Evolutionary conservation across 2,888 invertebrate species (phyloP).

Genomic region (Patella depressa): DNA sequence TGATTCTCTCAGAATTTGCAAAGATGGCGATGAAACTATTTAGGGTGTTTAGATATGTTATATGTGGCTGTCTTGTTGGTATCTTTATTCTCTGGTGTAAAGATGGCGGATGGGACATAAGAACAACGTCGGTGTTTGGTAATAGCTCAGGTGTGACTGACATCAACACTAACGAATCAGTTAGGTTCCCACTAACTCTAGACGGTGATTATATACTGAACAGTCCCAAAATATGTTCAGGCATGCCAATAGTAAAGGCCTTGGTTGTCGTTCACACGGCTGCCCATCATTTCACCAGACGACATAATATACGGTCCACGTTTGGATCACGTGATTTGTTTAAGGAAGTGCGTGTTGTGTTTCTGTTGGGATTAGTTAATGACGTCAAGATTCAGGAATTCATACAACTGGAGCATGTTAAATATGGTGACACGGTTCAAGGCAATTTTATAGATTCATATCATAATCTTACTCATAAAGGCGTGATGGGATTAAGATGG

Average conservation of each 20-base stretch:
- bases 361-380: slow-evolving; percentile 44
- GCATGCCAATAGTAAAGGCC: slow-evolving; percentile 26
- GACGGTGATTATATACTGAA: slow-evolving; percentile 29
- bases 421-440: slow-evolving; percentile 48
- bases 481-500: slow-evolving; percentile 54
- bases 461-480: slow-evolving; percentile 51
- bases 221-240: slow-evolving; percentile 32
- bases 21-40: too few relatives aligned
- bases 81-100: too few relatives aligned
- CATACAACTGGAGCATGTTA: slow-evolving; percentile 39
- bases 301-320: slow-evolving; percentile 42
- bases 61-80: too few relatives aligned
- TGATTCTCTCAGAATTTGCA: too few relatives aligned
- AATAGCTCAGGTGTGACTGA: too few relatives aligned
- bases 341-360: slow-evolving; percentile 36
- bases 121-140: too few relatives aligned
- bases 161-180: too few relatives aligned
- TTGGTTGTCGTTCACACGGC: slow-evolving; percentile 44
- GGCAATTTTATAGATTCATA: slow-evolving; percentile 53
- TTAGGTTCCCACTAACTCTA: slow-evolving; percentile 26
- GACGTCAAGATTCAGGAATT: slow-evolving; percentile 31
- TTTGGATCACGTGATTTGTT: slow-evolving; percentile 47
- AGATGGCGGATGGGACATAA: too few relatives aligned
- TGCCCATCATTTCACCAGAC: slow-evolving; percentile 36
- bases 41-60: too few relatives aligned